Evolutionary conservation across 2,797 vertebrate genomes (phyloP), one percentile per base, ranked within the genome.

Genomic region (Bovichtus variegatus): DNA sequence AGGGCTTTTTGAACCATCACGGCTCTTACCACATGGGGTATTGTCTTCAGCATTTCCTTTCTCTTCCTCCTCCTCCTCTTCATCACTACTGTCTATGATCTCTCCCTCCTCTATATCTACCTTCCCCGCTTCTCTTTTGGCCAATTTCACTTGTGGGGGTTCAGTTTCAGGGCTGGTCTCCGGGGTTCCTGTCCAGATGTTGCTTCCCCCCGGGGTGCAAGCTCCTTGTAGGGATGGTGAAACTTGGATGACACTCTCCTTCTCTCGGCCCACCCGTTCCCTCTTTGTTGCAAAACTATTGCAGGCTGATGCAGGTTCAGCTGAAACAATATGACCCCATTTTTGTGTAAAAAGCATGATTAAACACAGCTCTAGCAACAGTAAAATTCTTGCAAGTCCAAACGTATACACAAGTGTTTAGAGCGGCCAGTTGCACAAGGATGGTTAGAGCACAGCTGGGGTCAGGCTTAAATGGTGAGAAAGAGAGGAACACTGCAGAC

Each of bases 81-180:
- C 93, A 6, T 92, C 91, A 71, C 80, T 85, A 38, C 91, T 92
- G 27, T 89, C 90, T 3, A 3, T 18, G n/a, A 96, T 74, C 87
- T 96, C 95, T 11, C 95, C 95, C 2, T 96, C 95, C 83, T 96
- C 95, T 19, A 76, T 49, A 2, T 92, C 93, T 40, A 84, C 85
- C 1, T 76, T 51, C 0, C 1, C 57, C 4, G 25, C 29, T 38
- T 86, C 86, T 58, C 62, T 84, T 71, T 89, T 93, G 27, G 85
- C 75, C 54, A 67, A 84, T 81, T 93, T 90, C 54, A 63, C 46
- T 50, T 16, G 74, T 1, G 89, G 89, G 3, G 81, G 76, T 53
- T 78, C 62, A 13, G 47, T 38, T 65, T 90, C 81, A 41, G 85
- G 63, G 54, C 67, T 59, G 19, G 46, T 70, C 34, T 71, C 79